phyloP scores from a whole-genome alignment of 2,888 invertebrate genomes.

The Frankliniella intonsa region DNA sequence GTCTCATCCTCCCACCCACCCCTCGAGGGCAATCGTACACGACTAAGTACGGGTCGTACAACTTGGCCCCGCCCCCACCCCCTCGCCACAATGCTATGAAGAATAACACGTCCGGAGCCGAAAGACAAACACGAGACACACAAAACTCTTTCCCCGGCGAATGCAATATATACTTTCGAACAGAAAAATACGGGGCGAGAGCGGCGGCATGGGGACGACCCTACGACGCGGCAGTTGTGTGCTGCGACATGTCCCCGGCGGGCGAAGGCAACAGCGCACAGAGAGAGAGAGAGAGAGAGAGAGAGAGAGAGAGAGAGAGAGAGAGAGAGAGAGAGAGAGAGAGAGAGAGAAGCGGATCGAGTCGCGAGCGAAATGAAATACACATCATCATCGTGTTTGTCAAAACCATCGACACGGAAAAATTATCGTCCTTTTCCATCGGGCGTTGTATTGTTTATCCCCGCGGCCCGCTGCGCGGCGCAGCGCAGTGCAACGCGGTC shows the following conservation, averaged over 20 bases:
- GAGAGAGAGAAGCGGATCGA: too few species aligned
- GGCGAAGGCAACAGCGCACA: too few species aligned
- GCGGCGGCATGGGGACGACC: background rate
- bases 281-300: too few species aligned
- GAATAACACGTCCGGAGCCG: background rate
- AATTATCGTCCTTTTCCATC: background rate
- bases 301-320: too few species aligned
- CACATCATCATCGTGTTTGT: background rate
- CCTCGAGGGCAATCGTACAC: too few species aligned
- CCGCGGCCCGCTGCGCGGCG: background rate
- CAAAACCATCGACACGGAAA: conserved; percentile 22
- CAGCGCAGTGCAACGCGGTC: background rate
- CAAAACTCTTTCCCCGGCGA: conserved; percentile 6
- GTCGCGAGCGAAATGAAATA: too few species aligned
- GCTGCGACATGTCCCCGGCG: background rate
- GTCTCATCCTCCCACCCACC: too few species aligned
- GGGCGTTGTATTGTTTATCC: conserved; percentile 1
- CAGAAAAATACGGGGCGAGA: background rate
- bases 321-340: too few species aligned
- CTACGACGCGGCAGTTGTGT: background rate
- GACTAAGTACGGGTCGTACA: too few species aligned
- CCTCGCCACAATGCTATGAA: too few species aligned
- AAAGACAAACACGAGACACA: background rate
- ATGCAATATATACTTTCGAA: background rate
- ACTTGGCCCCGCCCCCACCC: too few species aligned